phyloP scores from a whole-genome alignment of 2,113 vertebrate genomes.

The cattle (Bos taurus) region ARS-UCD2.0 NC_037342.1:28457501-28458000 shows the following conservation, averaged over 20 bases:
- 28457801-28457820: conserved; percentile 22
- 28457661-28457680: background rate
- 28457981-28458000: conserved; percentile 50
- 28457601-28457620: background rate
- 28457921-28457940: conserved; percentile 72
- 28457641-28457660: background rate
- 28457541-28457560: background rate
- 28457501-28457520: background rate
- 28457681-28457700: background rate
- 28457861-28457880: conserved; percentile 70
- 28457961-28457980: conserved; percentile 65
- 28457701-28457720: background rate
- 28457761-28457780: background rate
- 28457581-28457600: background rate
- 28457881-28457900: conserved; percentile 68
- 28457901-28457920: conserved; percentile 73
- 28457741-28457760: background rate
- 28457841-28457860: conserved; percentile 69
- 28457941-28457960: conserved; percentile 66
- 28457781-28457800: conserved; percentile 10
- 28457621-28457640: background rate
- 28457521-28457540: conserved; percentile 12
- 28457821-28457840: conserved; percentile 69
- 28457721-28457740: background rate
- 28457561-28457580: background rate